Conservation (phyloP, 2,797 vertebrate species). For the Thaleichthys pacificus region DNA sequence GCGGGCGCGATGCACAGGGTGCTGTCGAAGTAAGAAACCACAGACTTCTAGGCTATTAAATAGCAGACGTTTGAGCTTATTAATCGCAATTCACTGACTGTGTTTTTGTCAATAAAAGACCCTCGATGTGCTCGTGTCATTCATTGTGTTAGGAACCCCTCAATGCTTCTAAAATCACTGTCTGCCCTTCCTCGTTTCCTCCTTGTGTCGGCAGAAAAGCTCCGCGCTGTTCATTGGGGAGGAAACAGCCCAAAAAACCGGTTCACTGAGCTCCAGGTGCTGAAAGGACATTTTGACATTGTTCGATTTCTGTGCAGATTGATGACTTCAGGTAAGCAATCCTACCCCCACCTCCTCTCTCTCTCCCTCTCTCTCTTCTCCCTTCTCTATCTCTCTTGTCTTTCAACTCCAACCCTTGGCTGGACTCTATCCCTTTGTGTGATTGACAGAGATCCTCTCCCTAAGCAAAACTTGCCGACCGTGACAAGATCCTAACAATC, state of each 20-base stretch:
- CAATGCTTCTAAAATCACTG: slow-evolving; percentile 12
- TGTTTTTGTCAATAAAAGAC: neutral
- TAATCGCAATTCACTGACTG: neutral
- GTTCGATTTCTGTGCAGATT: slow-evolving; percentile 95
- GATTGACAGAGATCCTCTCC: slow-evolving; percentile 78
- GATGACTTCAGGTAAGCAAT: slow-evolving; percentile 91
- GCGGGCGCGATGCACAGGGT: slow-evolving; percentile 75
- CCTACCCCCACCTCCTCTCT: slow-evolving; percentile 28
- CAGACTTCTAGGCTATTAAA: no score
- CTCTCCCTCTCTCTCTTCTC: slow-evolving; percentile 27
- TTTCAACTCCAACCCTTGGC: slow-evolving; percentile 29
- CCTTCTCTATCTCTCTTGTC: neutral
- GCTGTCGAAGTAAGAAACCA: slow-evolving; percentile 6
- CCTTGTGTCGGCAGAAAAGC: slow-evolving; percentile 80
- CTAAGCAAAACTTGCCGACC: slow-evolving; percentile 73
- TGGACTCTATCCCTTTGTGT: slow-evolving; percentile 59
- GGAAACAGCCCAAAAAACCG: slow-evolving; percentile 94
- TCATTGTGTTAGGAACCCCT: slow-evolving; percentile 27
- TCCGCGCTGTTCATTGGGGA: slow-evolving; percentile 88
- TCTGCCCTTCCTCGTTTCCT: slow-evolving; percentile 31
- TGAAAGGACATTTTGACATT: slow-evolving; percentile 96
- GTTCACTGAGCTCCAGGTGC: slow-evolving; percentile 93
- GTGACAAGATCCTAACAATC: slow-evolving; percentile 76
- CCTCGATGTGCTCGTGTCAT: neutral
- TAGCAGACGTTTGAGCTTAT: no score